Evolutionary conservation across 2,888 invertebrate genomes (phyloP), one percentile per base, ranked within the genome.

Genomic region (Smittia sp.): DNA sequence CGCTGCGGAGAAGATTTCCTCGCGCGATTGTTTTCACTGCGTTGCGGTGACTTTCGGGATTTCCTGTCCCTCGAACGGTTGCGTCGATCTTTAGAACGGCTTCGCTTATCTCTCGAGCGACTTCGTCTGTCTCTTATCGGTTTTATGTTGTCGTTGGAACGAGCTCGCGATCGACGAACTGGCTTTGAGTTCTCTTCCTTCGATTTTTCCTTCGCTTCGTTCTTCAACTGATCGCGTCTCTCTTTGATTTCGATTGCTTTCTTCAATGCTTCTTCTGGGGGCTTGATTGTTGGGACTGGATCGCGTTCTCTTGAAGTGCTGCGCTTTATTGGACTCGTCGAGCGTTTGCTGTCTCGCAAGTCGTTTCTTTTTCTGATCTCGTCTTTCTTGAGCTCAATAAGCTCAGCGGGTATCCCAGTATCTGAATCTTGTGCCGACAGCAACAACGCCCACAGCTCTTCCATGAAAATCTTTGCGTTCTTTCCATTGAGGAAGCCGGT

Each of bases 401-500:
- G 91, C 75, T 92, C 90, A 76, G 93, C 93, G 0, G 98, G 99
- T 79, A 99, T 98, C 13, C 99, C 99, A 76, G 91, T 93, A 62
- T 94, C 93, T 77, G 94, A 94, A 69, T 96, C 94, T 83, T 97
- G 97, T 1, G 98, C 99, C 73, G 96, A 97, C 75, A 96, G 86
- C 77, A 99, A 84, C 77, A 98, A 84, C 76, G 93, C 92, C 99
- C 99, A 99, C 73, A 99, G 85, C 82, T 99, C 98, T 1, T 93
- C 93, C 93, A 98, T 96, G 83, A 99, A 99, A 78, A 94, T 90
- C 52, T 98, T 88, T 18, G 99, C 97, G 84, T 98, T 96, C 83
- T 96, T 95, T 11, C 97, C 97, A 81, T 99, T 98, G 75, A 99
- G 85, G 83, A 99, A 99, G 65, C 99, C 99, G 63, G 99, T 99